Conservation (phyloP, 2,113 vertebrate genomes). For the Nesogale talazaci region DNA sequence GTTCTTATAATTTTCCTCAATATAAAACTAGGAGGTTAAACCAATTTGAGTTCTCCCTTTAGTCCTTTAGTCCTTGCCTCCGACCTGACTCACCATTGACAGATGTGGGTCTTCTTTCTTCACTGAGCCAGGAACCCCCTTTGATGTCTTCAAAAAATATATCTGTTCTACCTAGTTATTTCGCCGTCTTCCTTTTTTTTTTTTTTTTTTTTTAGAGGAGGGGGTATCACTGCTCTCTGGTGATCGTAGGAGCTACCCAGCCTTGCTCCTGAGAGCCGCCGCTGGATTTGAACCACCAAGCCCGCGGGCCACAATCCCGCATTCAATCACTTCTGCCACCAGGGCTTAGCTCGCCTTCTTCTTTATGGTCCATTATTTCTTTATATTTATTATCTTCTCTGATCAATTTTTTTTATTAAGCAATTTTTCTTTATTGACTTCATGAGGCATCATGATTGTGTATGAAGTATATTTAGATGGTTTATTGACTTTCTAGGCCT, state of each 20-base stretch:
- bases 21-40: background rate
- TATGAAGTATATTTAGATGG: background rate
- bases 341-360: no score
- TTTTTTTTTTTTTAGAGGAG: no score
- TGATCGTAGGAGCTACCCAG: no score
- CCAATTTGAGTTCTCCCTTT: background rate
- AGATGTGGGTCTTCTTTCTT: background rate
- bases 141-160: background rate
- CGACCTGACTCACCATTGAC: fast-evolving
- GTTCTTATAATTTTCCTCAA: background rate
- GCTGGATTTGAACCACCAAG: no score
- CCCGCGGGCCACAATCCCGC: no score
- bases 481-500: background rate
- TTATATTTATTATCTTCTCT: background rate
- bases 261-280: no score
- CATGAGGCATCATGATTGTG: background rate
- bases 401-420: background rate
- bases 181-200: no score
- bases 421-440: background rate
- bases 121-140: background rate
- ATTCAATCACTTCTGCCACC: no score
- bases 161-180: background rate
- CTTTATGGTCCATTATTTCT: background rate
- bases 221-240: no score
- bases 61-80: no score